Conservation (phyloP, 2,797 vertebrate species). For the Peromyscus nudipes region DNA sequence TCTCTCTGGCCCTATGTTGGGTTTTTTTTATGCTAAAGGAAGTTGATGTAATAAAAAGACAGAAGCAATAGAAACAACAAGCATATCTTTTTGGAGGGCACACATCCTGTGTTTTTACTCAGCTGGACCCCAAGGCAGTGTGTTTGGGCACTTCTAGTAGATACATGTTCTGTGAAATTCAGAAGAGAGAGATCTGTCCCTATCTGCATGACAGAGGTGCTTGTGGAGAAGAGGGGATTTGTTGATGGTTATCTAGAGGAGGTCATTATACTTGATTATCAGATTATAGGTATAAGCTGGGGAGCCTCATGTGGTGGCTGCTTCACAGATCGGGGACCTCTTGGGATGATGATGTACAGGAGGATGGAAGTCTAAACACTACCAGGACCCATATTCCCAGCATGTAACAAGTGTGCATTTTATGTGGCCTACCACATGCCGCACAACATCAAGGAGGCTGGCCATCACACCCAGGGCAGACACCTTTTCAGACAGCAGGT, state of each 20-base stretch:
- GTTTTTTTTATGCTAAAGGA: neutral
- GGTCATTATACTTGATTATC: neutral
- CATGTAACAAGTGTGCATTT: neutral
- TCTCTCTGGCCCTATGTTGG: neutral
- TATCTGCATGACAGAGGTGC: neutral
- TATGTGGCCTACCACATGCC: neutral
- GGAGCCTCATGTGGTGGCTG: accelerated
- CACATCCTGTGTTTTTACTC: neutral
- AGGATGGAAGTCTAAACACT: neutral
- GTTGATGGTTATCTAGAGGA: accelerated
- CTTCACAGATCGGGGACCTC: too few relatives aligned
- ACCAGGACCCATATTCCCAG: neutral
- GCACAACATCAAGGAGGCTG: neutral
- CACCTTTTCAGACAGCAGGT: neutral
- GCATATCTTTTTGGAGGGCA: neutral
- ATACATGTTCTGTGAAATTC: neutral
- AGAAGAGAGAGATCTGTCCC: neutral
- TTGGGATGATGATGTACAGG: neutral
- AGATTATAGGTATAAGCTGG: neutral
- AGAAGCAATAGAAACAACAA: neutral
- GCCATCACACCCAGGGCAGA: neutral
- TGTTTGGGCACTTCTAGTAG: neutral
- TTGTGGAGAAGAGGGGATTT: accelerated
- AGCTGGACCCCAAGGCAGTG: neutral
- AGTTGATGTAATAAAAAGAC: neutral